phyloP scores from a whole-genome alignment of 2,797 vertebrate species.

The Diglossa cyanea region DNA sequence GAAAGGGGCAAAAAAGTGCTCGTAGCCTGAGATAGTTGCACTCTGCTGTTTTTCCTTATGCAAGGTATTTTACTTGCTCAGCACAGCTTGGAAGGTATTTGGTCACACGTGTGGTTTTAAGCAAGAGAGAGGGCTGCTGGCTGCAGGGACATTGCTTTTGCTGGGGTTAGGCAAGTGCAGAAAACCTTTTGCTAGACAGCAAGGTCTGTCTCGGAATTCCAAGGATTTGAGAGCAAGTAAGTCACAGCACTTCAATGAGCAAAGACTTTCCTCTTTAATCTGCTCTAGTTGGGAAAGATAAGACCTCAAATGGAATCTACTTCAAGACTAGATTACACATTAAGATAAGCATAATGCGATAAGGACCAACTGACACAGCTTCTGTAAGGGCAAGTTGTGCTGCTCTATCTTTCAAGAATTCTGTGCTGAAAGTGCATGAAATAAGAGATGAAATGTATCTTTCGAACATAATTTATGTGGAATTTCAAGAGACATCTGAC shows the following conservation, averaged over 20 bases:
- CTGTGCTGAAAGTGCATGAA: background rate
- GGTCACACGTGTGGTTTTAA: background rate
- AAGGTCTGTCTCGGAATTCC: constrained; percentile 32
- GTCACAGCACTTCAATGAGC: constrained; percentile 44
- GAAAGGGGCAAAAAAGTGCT: background rate
- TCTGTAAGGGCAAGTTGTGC: constrained; percentile 44
- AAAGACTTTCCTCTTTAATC: constrained; percentile 63
- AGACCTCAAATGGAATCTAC: constrained; percentile 57
- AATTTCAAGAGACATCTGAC: constrained; percentile 26
- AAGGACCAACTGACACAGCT: constrained; percentile 41
- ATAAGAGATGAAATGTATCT: background rate
- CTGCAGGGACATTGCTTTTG: background rate
- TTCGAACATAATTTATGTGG: background rate
- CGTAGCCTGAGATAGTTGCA: background rate
- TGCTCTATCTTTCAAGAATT: constrained; percentile 14
- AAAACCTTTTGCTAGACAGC: background rate
- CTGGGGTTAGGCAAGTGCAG: background rate
- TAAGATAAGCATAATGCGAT: constrained; percentile 57
- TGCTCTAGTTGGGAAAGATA: constrained; percentile 49
- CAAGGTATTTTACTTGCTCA: background rate
- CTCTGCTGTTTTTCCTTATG: background rate
- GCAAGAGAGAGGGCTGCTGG: background rate
- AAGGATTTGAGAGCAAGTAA: constrained; percentile 45
- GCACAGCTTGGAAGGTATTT: background rate
- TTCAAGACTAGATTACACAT: constrained; percentile 63